Evolutionary conservation across 2,797 vertebrate species (phyloP).

Genomic region (Siniperca scherzeri): DNA sequence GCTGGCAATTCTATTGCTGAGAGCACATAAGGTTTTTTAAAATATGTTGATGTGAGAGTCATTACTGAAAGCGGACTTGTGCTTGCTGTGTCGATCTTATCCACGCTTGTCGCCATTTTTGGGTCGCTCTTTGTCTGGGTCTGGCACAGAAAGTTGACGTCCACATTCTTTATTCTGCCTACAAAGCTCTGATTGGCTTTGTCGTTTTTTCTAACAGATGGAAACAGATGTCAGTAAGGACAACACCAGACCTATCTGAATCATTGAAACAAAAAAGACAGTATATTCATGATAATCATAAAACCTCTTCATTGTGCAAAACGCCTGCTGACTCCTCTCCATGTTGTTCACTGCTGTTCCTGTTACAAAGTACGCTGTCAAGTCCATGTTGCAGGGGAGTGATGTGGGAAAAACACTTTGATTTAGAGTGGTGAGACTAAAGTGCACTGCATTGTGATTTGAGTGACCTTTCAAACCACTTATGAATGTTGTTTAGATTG

Average conservation of each 20-base stretch:
- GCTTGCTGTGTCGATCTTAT: too few species aligned
- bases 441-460: neutral
- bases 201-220: too few species aligned
- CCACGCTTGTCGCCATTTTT: too few species aligned
- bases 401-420: neutral
- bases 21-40: too few species aligned
- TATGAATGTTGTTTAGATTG: neutral
- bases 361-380: neutral
- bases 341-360: neutral
- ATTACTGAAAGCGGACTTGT: too few species aligned
- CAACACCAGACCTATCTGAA: neutral
- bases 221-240: neutral
- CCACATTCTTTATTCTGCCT: too few species aligned
- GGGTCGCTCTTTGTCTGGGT: too few species aligned
- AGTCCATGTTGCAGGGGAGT: neutral
- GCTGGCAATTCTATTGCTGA: neutral
- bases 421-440: conserved; percentile 20
- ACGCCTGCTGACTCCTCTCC: neutral
- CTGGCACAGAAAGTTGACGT: too few species aligned
- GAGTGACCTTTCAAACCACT: conserved; percentile 11
- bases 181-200: too few species aligned
- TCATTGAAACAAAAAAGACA: too few species aligned
- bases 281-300: too few species aligned
- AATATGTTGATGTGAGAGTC: too few species aligned
- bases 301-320: neutral